These are phyloP conservation scores for Anthophora plumipes DNA, from an alignment of 2,888 invertebrate species.

Conservation along the genomic window DNA sequence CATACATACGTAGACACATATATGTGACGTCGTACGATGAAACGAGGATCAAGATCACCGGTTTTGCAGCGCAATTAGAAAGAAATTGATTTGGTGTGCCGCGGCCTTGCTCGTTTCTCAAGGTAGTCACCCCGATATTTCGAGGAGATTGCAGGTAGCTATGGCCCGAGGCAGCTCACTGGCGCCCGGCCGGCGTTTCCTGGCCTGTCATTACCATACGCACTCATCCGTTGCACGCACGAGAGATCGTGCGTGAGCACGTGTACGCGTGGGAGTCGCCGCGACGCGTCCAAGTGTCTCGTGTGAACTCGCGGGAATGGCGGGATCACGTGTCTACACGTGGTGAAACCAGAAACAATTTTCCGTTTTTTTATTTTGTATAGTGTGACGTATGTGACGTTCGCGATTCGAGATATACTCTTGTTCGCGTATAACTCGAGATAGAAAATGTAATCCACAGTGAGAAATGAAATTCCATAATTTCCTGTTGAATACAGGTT, in stretches of 20 bases:
- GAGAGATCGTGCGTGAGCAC: conserved; percentile 74
- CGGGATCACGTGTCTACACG: conserved; percentile 49
- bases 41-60: conserved; percentile 7
- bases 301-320: conserved; percentile 52
- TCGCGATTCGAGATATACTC: too few species aligned
- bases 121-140: conserved; percentile 60
- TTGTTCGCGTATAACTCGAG: too few species aligned
- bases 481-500: too few species aligned
- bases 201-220: conserved; percentile 81
- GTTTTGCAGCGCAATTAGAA: conserved; percentile 44
- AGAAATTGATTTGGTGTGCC: conserved; percentile 45
- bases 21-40: neutral
- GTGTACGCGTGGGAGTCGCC: conserved; percentile 78
- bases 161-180: conserved; percentile 74
- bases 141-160: conserved; percentile 68
- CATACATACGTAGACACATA: neutral
- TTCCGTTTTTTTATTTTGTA: too few species aligned
- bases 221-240: conserved; percentile 79
- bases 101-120: conserved; percentile 53
- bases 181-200: conserved; percentile 79
- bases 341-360: neutral
- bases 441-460: too few species aligned
- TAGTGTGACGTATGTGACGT: too few species aligned
- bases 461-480: too few species aligned
- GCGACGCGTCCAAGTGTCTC: conserved; percentile 73